phyloP scores from a whole-genome alignment of 2,113 vertebrate genomes.

The Haliaeetus leucogaster region DNA sequence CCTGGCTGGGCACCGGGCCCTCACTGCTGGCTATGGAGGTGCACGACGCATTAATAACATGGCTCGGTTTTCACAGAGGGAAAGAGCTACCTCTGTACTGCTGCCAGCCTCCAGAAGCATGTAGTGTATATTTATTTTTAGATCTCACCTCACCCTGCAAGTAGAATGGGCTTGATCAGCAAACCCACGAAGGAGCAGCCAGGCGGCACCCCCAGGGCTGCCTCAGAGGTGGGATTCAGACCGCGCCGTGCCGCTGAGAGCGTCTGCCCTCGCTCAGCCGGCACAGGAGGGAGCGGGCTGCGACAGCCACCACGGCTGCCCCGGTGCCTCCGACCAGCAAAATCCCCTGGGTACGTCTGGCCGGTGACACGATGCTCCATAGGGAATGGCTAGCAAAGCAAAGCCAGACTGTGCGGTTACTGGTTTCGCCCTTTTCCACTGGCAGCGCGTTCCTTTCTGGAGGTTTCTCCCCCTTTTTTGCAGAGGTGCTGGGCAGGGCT shows the following conservation, averaged over 20 bases:
- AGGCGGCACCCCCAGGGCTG: background rate
- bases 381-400: background rate
- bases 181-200: background rate
- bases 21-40: background rate
- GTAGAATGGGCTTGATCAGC: background rate
- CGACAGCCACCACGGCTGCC: background rate
- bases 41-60: background rate
- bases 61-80: background rate
- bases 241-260: rapidly evolving
- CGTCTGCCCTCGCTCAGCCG: background rate
- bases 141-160: background rate
- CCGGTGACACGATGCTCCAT: rapidly evolving
- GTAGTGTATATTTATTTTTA: background rate
- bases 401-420: background rate
- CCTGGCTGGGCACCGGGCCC: background rate
- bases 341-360: rapidly evolving
- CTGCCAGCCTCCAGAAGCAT: background rate
- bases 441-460: background rate
- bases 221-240: background rate
- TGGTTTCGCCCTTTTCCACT: background rate
- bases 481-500: background rate
- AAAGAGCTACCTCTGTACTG: background rate
- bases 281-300: background rate
- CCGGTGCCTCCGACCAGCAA: background rate
- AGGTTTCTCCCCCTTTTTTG: background rate